Evolutionary conservation across 2,797 vertebrate species (phyloP), one percentile per base, ranked within the genome.

Genomic region (Botia almorhae): DNA sequence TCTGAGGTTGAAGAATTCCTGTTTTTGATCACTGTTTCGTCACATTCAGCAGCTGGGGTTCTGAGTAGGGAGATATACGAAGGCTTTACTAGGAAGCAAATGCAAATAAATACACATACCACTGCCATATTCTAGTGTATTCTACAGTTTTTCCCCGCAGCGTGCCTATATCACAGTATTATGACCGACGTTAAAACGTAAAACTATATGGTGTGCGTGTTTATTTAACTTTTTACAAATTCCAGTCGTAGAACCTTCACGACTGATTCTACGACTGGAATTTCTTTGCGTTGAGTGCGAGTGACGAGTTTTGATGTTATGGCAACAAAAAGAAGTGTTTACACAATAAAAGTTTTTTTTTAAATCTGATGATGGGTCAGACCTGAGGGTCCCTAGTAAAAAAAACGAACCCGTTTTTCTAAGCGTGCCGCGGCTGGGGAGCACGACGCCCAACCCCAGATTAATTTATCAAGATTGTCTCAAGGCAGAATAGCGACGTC

Each of bases 381-480:
- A 87, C 87, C 87, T 85, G 83, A 85, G 85, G 84, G 75, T 82
- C 81, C 84, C 60, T 65, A 82, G 80, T 67, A 58, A 60, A 71
- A 71, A 84, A 84, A 83, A 58, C 74, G 82, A 87, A 83, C 84
- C 81, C 78, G 84, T 81, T 85, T 83, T 80, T 70, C 58, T 81
- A 86, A 69, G 72, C 77, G 77, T 82, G 80, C 67, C 81, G 82
- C 69, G 51, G 48, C 76, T 79, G 81, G 83, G 71, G 75, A 76
- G 72, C 56, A 69, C 56, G 80, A 78, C 58, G 77, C 71, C 36
- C n/a, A 83, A 68, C 82, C 82, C 78, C 74, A 76, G 76, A 23
- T 53, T 71, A 21, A 84, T 80, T 8, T 73, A 89, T 89, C 88
- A 86, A 55, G 93, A 94, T 94, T 94, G 93, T 94, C 92, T 91